Base-by-base conservation (phyloP, 1,140 invertebrate species). In the Tenebrio molitor region DNA sequence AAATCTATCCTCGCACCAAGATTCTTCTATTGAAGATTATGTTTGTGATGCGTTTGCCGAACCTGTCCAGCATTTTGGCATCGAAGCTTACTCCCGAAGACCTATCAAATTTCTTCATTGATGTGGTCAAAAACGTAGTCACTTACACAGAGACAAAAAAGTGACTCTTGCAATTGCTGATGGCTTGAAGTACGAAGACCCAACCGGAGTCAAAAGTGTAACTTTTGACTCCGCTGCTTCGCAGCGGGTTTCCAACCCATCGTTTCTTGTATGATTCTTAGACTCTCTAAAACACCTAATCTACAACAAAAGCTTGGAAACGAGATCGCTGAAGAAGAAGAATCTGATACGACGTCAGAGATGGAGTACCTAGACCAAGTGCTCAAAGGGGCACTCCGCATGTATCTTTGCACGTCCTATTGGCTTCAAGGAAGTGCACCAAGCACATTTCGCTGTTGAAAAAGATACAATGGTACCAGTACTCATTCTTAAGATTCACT, bases 161-260 rank as follows among this genome's bases (percentile, higher is more conserved):
- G 4, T 84, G 29, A 83, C 89, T 89, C 71, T 82, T 90, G 76
- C 87, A 90, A 75, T 78, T 88, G 0, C 78, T 90, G 33, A 85
- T 89, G 84, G 89, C 21, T 76, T 90, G 46, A 77, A 76, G 62
- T 87, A 84, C 10, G 15, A 2, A 2, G 65, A 36, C 46, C 17
- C 41, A 41, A 25, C 12, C 7, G n/a, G 21, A 6, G 77, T 78
- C 10, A 74, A 69, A 33, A 39, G 42, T 25, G 58, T 79, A 6
- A 65, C 69, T 10, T 2, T 76, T 0, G 33, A 79, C 0, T 86
- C 86, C 50, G 72, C 0, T 88, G 89, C 64, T 87, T 88, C 53
- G 72, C 85, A 2, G 89, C 87, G 46, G 89, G 89, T 4, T 91
- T 87, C 71, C 89, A 91, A 0, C 85, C 88, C 1, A 86, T 84